These are phyloP conservation scores for Poecile atricapillus DNA, from an alignment of 2,113 vertebrate genomes.

Conservation along the genomic window DNA sequence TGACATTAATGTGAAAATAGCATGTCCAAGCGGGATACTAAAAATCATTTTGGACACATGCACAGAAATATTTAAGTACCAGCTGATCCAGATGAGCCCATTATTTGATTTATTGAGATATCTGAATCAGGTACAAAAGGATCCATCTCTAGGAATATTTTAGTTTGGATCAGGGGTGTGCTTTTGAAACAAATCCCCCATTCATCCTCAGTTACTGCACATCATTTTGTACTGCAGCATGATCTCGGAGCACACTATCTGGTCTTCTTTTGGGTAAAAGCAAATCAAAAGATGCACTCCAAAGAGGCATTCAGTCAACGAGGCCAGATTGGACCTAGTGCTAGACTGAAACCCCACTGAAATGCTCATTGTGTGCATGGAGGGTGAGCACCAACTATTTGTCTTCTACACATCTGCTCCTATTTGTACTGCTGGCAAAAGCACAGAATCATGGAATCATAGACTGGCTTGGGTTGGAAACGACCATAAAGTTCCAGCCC, in stretches of 20 bases:
- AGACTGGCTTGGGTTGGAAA: background rate
- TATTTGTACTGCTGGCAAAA: background rate
- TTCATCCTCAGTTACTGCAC: background rate
- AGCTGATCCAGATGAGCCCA: background rate
- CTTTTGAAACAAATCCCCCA: background rate
- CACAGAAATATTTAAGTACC: background rate
- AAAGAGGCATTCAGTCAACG: background rate
- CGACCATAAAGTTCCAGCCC: background rate
- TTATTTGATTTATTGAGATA: background rate
- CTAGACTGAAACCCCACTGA: background rate
- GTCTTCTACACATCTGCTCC: background rate
- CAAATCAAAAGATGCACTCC: background rate
- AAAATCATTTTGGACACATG: background rate
- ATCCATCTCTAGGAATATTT: background rate
- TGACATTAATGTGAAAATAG: background rate
- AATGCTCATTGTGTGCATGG: background rate
- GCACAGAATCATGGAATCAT: background rate
- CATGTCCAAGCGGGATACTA: background rate
- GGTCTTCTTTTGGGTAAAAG: background rate
- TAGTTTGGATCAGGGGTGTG: background rate
- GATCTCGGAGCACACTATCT: background rate
- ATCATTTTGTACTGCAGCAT: background rate
- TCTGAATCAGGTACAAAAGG: background rate
- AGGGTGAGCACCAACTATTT: background rate
- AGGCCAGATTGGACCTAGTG: background rate